Percentiles rank a stretch among this genome's conserved stretches.
These are phyloP conservation scores for Drosophila baimaii DNA, from an alignment of 1,140 invertebrate species.

Conservation along the genomic window DNA sequence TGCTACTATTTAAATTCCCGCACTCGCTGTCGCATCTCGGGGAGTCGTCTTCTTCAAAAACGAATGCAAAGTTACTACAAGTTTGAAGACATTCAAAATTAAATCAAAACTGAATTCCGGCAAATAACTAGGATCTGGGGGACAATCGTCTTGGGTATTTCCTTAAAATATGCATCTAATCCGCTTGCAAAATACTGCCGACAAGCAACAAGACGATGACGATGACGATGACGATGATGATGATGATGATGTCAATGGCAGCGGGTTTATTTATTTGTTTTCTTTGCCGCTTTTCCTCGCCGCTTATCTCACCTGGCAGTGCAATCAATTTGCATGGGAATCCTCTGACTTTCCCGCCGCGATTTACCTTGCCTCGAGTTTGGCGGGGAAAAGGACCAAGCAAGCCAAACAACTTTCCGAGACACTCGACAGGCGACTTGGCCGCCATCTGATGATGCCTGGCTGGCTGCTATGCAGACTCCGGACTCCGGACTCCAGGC, in stretches of 20 bases:
- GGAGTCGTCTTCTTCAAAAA: too few relatives aligned
- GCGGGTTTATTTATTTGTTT: conserved; percentile 55
- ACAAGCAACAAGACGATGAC: conserved; percentile 1
- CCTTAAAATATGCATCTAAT: conserved; percentile 18
- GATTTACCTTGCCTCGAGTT: conserved; percentile 3
- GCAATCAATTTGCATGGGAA: conserved; percentile 71
- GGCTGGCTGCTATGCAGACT: too few relatives aligned
- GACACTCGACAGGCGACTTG: conserved; percentile 41
- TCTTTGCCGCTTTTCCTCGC: conserved; percentile 14
- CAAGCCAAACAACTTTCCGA: conserved; percentile 66
- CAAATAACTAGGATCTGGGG: conserved; percentile 10
- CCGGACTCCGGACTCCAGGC: not conserved
- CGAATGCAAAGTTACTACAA: too few relatives aligned
- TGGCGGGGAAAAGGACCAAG: conserved; percentile 50
- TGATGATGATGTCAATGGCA: conserved; percentile 29
- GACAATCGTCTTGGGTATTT: conserved; percentile 10
- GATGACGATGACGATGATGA: conserved; percentile 15
- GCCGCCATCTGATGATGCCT: conserved; percentile 47
- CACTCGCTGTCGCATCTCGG: too few relatives aligned
- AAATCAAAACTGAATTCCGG: conserved; percentile 4
- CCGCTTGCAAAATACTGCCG: conserved; percentile 4
- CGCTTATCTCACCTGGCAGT: conserved; percentile 36
- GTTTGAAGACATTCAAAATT: not conserved
- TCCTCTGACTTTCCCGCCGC: conserved; percentile 15
- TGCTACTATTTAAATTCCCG: too few relatives aligned